These are phyloP conservation scores for Amiota communis DNA, from an alignment of 2,888 invertebrate species.

Conservation along the genomic window DNA sequence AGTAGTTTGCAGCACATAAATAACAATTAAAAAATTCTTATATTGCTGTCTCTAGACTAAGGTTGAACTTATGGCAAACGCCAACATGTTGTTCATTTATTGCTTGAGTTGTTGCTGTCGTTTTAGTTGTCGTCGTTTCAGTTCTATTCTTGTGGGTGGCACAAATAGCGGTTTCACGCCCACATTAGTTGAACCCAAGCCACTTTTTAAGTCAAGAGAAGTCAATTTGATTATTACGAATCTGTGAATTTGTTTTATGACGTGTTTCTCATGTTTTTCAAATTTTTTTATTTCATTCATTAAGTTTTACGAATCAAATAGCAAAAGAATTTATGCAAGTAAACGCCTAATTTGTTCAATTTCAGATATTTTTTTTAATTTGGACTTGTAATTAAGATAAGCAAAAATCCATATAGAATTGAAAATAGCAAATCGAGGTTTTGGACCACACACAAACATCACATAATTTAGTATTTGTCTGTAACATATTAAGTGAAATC, in stretches of 20 bases:
- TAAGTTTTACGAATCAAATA: not conserved
- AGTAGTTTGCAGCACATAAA: conserved; percentile 28
- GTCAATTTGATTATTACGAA: no score
- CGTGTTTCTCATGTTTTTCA: not conserved
- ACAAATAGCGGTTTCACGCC: conserved; percentile 24
- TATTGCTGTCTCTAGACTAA: not conserved
- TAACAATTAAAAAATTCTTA: conserved; percentile 33
- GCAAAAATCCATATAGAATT: no score
- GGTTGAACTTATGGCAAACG: conserved; percentile 6
- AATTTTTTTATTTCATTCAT: no score
- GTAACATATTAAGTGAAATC: no score
- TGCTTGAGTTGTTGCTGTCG: not conserved
- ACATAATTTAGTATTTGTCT: no score
- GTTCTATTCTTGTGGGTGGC: not conserved
- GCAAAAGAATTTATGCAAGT: not conserved
- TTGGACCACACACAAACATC: no score
- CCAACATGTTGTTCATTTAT: not conserved
- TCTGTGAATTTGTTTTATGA: not conserved
- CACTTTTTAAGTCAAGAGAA: not conserved
- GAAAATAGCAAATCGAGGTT: no score
- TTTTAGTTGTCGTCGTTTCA: not conserved
- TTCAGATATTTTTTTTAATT: not conserved
- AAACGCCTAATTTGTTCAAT: not conserved
- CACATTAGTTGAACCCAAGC: not conserved
- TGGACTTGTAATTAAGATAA: no score